Percentiles rank a stretch among this genome's conserved stretches.
phyloP scores from a whole-genome alignment of 2,113 vertebrate species.

The Cheilinus undulatus region DNA sequence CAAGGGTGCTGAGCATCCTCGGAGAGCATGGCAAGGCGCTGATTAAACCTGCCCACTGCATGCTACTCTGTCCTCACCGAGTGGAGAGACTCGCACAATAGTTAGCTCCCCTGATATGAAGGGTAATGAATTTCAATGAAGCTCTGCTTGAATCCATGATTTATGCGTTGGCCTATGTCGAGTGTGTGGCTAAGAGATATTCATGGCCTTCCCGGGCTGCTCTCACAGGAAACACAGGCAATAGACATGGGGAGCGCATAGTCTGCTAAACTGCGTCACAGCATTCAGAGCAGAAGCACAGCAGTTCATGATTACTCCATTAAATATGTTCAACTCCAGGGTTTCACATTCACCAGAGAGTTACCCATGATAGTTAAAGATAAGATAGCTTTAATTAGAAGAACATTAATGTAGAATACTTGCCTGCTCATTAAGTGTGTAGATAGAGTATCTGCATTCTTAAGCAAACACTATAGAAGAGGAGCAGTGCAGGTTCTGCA shows the following conservation, averaged over 20 bases:
- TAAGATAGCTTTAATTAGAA: slow-evolving; percentile 26
- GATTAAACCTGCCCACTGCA: slow-evolving; percentile 77
- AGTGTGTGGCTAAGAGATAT: slow-evolving; percentile 76
- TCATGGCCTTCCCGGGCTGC: slow-evolving; percentile 60
- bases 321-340: slow-evolving; percentile 41
- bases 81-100: slow-evolving; percentile 69
- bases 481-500: not conserved
- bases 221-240: slow-evolving; percentile 63
- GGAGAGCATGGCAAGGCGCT: slow-evolving; percentile 67
- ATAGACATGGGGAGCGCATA: slow-evolving; percentile 38
- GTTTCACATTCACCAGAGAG: slow-evolving; percentile 26
- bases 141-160: slow-evolving; percentile 78
- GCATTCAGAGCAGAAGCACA: slow-evolving; percentile 36
- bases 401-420: not conserved
- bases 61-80: slow-evolving; percentile 58
- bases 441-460: not conserved
- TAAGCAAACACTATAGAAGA: not conserved
- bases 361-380: slow-evolving; percentile 17
- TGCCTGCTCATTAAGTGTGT: not conserved
- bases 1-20: slow-evolving; percentile 63
- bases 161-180: slow-evolving; percentile 76
- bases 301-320: slow-evolving; percentile 48
- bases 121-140: slow-evolving; percentile 83
- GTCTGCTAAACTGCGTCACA: slow-evolving; percentile 45
- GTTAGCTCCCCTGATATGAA: slow-evolving; percentile 77